Evolutionary conservation across 23 tunicate genomes (phyloP), one percentile per base, ranked within the genome.

Genomic region (Botrylloides violaceus): DNA sequence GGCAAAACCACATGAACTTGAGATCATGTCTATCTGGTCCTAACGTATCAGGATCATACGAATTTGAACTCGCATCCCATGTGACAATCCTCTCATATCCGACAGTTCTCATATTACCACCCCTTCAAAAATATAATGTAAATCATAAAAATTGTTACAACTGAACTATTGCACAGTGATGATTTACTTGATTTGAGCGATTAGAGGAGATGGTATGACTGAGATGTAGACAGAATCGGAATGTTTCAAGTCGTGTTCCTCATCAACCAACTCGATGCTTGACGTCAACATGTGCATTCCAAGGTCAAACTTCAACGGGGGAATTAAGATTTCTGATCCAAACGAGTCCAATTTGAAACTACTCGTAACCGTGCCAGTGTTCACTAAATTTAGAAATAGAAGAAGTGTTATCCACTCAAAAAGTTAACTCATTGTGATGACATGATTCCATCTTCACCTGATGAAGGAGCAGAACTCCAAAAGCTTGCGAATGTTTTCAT

Each of bases 61-160:
- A 90, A 29, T 49, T 66, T 4, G 76, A 49, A 29, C 43, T 36
- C 29, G 80, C 70, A 70, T 90, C 90, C 90, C 89, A 90, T 34
- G 89, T 90, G 59, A 76, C 97, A 12, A 66, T 36, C 33, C 86
- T 81, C 9, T 68, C 71, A 3, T 88, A 79, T 32, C 97, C 97
- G 2, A 90, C 78, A 2, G 97, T 90, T 29, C 97, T 64, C 97
- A 90, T 90, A 5, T 49, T 65, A 27, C 97, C 97, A 2, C 97
- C 97, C 38, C 97, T 90, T 65, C 21, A 76, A 60, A 36, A 1
- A n/a, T n/a, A n/a, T n/a, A n/a, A 49, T 49, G 58, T 49, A 0
- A 49, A 20, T 18, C 32, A 60, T 24, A 1, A 25, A 0, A 1
- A 20, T n/a, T 22, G 15, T 20, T n/a, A 25, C 65, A 25, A 0